phyloP scores from a whole-genome alignment of 2,797 vertebrate species.

The Australoheros facetus region DNA sequence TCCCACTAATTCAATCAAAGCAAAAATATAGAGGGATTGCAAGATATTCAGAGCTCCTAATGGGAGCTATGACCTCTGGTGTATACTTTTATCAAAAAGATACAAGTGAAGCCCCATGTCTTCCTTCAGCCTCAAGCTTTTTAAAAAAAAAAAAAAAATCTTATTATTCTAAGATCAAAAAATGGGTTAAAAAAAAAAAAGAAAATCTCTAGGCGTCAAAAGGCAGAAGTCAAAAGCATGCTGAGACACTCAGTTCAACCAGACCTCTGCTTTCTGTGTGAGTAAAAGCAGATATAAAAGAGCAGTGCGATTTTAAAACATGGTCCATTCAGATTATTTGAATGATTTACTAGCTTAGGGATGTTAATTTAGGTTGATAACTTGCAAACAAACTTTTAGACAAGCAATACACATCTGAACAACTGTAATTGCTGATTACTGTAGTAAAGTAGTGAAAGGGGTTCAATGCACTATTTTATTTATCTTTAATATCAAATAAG shows the following conservation, averaged over 20 bases:
- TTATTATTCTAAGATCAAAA: conserved; percentile 5
- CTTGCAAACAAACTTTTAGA: background rate
- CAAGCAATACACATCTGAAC: background rate
- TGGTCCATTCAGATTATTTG: background rate
- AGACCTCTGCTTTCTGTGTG: background rate
- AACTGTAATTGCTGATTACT: background rate
- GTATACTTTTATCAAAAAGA: conserved; percentile 6
- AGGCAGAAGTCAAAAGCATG: background rate
- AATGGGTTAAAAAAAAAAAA: background rate
- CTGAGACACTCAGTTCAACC: background rate
- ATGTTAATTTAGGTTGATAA: background rate
- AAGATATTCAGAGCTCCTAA: conserved; percentile 29
- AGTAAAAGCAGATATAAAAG: background rate
- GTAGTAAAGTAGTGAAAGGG: background rate
- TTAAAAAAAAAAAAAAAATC: background rate
- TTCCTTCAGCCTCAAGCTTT: background rate
- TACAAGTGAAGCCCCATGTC: background rate
- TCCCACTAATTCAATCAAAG: conserved; percentile 62
- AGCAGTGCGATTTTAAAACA: background rate
- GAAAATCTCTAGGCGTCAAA: background rate
- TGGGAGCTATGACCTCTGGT: conserved; percentile 48
- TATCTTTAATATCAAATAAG: background rate
- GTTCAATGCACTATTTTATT: background rate
- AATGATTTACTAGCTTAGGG: background rate
- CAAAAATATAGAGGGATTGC: conserved; percentile 1